Percentiles rank a stretch among this genome's conserved stretches.
These are phyloP conservation scores for Orius laevigatus DNA, from an alignment of 1,140 invertebrate genomes.

Conservation along the genomic window DNA sequence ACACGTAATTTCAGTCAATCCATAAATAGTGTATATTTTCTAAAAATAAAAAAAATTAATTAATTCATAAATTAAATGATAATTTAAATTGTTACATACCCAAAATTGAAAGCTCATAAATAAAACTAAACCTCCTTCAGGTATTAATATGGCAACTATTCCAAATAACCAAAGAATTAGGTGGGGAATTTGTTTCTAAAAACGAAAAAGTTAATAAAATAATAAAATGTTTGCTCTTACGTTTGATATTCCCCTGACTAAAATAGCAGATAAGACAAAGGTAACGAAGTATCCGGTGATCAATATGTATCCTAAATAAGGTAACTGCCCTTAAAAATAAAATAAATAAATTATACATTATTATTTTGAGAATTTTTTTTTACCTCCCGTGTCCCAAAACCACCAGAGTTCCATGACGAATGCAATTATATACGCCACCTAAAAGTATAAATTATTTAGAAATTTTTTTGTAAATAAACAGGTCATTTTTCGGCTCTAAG, in stretches of 20 bases:
- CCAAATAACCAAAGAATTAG: constrained; percentile 28
- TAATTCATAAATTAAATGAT: too few relatives aligned
- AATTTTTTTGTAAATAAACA: too few relatives aligned
- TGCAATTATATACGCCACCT: constrained; percentile 21
- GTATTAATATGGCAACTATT: constrained; percentile 26
- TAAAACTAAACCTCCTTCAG: constrained; percentile 28
- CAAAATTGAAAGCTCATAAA: constrained; percentile 30
- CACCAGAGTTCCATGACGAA: constrained; percentile 21
- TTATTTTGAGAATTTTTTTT: neutral
- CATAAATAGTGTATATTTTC: constrained; percentile 22
- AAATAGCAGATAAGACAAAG: constrained; percentile 23
- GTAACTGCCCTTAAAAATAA: constrained; percentile 18
- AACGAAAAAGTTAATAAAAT: constrained; percentile 22
- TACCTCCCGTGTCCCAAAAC: constrained; percentile 20
- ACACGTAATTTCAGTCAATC: constrained; percentile 22
- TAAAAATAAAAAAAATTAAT: constrained; percentile 17
- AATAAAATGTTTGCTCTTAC: constrained; percentile 20
- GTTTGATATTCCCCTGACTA: constrained; percentile 25
- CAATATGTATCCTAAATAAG: constrained; percentile 25
- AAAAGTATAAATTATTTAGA: constrained; percentile 11
- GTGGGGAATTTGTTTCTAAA: constrained; percentile 24
- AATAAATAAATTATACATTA: neutral
- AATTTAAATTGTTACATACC: constrained; percentile 23
- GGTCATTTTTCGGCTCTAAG: too few relatives aligned
- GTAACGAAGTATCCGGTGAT: constrained; percentile 25